phyloP scores from a whole-genome alignment of 2,888 invertebrate species.

The Netelia inedita region DNA sequence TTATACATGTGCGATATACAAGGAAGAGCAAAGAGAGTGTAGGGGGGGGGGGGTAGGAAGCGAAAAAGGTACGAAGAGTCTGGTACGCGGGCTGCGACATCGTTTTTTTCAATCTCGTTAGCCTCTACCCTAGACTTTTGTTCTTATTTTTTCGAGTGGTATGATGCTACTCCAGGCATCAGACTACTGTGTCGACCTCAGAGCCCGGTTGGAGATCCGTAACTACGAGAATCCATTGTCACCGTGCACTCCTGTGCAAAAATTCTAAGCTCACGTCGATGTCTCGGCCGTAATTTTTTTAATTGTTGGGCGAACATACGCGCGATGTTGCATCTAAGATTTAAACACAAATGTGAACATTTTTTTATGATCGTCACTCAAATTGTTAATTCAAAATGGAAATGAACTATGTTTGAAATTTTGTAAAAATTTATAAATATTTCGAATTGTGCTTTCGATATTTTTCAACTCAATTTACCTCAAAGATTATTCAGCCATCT shows the following conservation, averaged over 20 bases:
- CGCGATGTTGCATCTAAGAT: no score
- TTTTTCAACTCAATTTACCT: no score
- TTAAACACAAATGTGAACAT: no score
- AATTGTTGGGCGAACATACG: no score
- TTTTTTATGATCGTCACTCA: no score
- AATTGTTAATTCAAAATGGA: no score
- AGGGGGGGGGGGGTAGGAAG: background rate
- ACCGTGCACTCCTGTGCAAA: slow-evolving; percentile 28
- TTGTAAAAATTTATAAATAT: no score
- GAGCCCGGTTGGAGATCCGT: slow-evolving; percentile 30
- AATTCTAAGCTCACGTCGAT: slow-evolving; percentile 26
- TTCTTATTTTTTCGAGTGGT: slow-evolving; percentile 68
- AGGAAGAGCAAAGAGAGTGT: background rate
- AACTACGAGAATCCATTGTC: slow-evolving; percentile 61
- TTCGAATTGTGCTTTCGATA: no score
- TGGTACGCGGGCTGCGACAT: slow-evolving; percentile 25
- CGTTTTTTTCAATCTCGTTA: slow-evolving; percentile 66
- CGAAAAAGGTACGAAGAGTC: slow-evolving; percentile 12
- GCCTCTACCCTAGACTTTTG: slow-evolving; percentile 64
- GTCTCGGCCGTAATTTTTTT: background rate
- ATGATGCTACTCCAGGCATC: slow-evolving; percentile 61
- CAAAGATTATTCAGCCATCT: no score
- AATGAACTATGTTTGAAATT: no score
- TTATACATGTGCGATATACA: slow-evolving; percentile 17
- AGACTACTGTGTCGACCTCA: slow-evolving; percentile 17